Conservation (phyloP, 2,797 vertebrate species). For the Microchirus variegatus region DNA sequence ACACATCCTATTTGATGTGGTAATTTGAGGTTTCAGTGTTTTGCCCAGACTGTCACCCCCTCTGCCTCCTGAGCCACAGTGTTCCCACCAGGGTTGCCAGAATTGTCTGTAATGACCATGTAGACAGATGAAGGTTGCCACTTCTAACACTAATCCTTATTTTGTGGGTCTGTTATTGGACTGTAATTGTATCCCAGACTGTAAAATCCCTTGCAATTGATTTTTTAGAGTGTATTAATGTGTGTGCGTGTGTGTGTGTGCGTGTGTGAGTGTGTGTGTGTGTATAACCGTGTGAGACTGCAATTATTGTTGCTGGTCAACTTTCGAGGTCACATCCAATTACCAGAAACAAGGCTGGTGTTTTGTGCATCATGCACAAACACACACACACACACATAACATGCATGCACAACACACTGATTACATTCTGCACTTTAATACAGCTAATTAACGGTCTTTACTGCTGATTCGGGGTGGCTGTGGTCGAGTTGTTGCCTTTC, state of each 20-base stretch:
- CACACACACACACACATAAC: slow-evolving; percentile 4
- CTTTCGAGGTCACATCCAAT: slow-evolving; percentile 71
- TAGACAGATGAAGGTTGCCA: slow-evolving; percentile 63
- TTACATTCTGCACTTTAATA: not conserved
- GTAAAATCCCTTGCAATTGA: slow-evolving; percentile 51
- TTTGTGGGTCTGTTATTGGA: slow-evolving; percentile 51
- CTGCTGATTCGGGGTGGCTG: no score
- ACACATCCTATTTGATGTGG: not conserved
- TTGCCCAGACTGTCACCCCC: not conserved
- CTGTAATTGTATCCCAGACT: slow-evolving; percentile 60
- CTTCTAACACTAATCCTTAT: slow-evolving; percentile 66
- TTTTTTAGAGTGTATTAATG: slow-evolving; percentile 21
- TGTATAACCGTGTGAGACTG: slow-evolving; percentile 25
- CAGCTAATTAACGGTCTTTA: not conserved
- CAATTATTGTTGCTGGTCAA: slow-evolving; percentile 55
- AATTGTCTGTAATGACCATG: slow-evolving; percentile 55
- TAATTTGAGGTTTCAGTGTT: not conserved
- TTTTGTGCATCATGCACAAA: slow-evolving; percentile 13
- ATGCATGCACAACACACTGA: not conserved
- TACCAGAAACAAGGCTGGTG: slow-evolving; percentile 48
- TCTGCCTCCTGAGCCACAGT: not conserved
- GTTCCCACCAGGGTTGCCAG: slow-evolving; percentile 33
- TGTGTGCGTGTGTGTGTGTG: slow-evolving; percentile 28
- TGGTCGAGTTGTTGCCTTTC: no score
- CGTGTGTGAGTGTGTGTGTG: slow-evolving; percentile 29